A percentile compares a stretch with the other conserved stretches of the same genome.
phyloP scores from a whole-genome alignment of 2,113 vertebrate genomes.

The Neodontobutis hainanensis region DNA sequence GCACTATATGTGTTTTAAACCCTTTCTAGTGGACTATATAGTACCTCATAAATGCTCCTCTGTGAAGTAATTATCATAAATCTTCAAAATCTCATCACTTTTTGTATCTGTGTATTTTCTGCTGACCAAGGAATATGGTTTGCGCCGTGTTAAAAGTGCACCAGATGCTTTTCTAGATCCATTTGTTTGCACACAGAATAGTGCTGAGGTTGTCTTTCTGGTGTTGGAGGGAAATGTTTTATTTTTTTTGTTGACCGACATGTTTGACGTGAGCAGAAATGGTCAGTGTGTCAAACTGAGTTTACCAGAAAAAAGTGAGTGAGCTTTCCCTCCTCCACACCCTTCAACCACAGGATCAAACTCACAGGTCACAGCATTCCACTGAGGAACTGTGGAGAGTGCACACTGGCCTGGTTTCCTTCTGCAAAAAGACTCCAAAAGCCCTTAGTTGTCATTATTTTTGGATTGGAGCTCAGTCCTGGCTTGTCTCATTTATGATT shows the following conservation, averaged over 20 bases:
- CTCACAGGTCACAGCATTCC: constrained; percentile 57
- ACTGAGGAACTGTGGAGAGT: constrained; percentile 53
- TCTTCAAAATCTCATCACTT: constrained; percentile 32
- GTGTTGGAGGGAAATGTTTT: constrained; percentile 37
- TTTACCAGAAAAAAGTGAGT: constrained; percentile 28
- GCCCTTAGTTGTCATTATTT: constrained; percentile 56
- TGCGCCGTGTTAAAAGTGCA: constrained; percentile 12
- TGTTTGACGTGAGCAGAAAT: constrained; percentile 48
- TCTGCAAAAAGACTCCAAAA: constrained; percentile 46
- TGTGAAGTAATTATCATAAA: constrained; percentile 51
- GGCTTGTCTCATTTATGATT: constrained; percentile 38
- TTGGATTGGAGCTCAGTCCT: constrained; percentile 42
- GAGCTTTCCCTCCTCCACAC: constrained; percentile 27
- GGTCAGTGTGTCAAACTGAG: constrained; percentile 55
- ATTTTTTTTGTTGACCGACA: neutral
- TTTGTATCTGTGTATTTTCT: constrained; percentile 26
- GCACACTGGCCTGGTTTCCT: constrained; percentile 52
- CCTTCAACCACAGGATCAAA: constrained; percentile 48
- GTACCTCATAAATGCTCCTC: constrained; percentile 42
- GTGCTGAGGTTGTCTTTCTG: constrained; percentile 50
- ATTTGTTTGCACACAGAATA: constrained; percentile 37
- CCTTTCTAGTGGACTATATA: constrained; percentile 18
- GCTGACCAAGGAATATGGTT: constrained; percentile 25
- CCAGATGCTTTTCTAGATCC: constrained; percentile 17
- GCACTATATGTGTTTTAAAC: constrained; percentile 55